Evolutionary conservation across 2,888 invertebrate species (phyloP).

Genomic region (Diadegma fenestrale): DNA sequence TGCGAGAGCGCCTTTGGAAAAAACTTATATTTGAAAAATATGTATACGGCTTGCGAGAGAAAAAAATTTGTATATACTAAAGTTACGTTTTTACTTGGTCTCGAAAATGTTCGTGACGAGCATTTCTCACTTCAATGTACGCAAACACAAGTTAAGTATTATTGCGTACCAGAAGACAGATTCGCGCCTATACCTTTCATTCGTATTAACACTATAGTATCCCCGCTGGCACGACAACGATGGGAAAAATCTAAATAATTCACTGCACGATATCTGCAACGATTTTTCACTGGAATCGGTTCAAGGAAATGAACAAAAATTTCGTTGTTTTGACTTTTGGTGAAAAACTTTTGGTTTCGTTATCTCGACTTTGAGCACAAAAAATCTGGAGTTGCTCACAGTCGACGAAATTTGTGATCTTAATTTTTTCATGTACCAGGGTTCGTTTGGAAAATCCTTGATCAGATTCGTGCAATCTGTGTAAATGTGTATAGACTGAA

Average conservation of each 20-base stretch:
- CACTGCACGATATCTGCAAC: background rate
- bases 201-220: constrained; percentile 64
- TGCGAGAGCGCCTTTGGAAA: background rate
- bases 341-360: no score
- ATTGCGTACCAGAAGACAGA: constrained; percentile 55
- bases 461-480: background rate
- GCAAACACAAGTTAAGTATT: constrained; percentile 67
- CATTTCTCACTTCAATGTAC: constrained; percentile 34
- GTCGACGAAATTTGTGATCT: background rate
- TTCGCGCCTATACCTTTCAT: constrained; percentile 67
- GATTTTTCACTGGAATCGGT: background rate
- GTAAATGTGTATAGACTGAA: background rate
- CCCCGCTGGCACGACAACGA: constrained; percentile 10
- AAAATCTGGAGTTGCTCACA: no score
- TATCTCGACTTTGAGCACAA: no score
- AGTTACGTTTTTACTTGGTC: constrained; percentile 30
- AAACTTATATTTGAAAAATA: background rate
- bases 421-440: background rate
- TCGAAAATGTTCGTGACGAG: constrained; percentile 35
- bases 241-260: constrained; percentile 10
- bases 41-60: background rate
- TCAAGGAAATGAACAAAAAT: no score
- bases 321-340: no score
- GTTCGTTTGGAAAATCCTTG: background rate
- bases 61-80: constrained; percentile 26